Evolutionary conservation across 2,888 invertebrate genomes (phyloP).

Genomic region (Lithodes maja): DNA sequence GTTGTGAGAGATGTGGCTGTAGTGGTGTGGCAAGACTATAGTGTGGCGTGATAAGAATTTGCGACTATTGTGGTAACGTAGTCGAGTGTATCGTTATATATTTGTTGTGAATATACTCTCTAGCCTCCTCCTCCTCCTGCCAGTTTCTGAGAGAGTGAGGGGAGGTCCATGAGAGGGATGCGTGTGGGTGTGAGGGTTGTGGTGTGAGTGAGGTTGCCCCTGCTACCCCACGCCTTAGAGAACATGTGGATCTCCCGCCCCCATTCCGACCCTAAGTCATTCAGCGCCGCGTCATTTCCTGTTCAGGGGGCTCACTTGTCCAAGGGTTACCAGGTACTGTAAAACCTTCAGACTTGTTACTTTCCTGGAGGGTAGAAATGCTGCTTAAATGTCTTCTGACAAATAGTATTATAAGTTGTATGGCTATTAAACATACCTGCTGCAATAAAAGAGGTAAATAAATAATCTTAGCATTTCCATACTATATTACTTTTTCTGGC

Average conservation of each 20-base stretch:
- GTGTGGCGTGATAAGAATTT: background rate
- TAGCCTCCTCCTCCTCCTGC: background rate
- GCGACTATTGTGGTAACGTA: background rate
- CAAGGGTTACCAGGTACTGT: conserved; percentile 30
- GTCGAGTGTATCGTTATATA: background rate
- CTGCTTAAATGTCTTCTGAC: conserved; percentile 33
- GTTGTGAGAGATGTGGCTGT: background rate
- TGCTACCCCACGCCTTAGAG: conserved; percentile 39
- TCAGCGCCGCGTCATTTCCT: conserved; percentile 38
- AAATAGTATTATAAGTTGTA: background rate
- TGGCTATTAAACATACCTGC: no score
- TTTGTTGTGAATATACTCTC: conserved; percentile 1
- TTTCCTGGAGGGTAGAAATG: conserved; percentile 32
- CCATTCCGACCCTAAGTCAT: conserved; percentile 22
- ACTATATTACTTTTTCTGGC: no score
- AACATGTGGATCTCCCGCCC: conserved; percentile 36
- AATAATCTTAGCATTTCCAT: no score
- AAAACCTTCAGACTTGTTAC: conserved; percentile 22
- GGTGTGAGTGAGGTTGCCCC: conserved; percentile 52
- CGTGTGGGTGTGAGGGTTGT: conserved; percentile 15
- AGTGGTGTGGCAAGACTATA: conserved; percentile 5
- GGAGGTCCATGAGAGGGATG: conserved; percentile 8
- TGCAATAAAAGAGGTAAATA: no score
- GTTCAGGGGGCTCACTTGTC: conserved; percentile 28
- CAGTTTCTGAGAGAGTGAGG: background rate